Base-by-base conservation (phyloP, 2,113 vertebrate species). In the Amazona guildingii region DNA sequence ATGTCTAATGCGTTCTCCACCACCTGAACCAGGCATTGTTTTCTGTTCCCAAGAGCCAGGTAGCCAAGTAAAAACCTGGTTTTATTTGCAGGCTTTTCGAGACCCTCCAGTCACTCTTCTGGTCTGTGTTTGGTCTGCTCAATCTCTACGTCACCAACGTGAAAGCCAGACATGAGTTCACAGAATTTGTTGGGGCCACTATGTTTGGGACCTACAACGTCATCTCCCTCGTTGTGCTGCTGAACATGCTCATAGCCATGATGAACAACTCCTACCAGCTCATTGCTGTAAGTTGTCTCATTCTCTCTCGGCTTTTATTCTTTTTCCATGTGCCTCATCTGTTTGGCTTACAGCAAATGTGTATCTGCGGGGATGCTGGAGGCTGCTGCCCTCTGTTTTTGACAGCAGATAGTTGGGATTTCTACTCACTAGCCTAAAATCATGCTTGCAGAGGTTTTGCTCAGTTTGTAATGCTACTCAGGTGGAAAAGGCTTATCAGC, bases 221-320 rank as follows among this genome's bases (percentile, higher is more conserved):
- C 91, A 99, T 99, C 98, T 99, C 99, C 16, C 97, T 99, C 75
- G 99, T 99, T 67, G 99, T 99, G 66, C 98, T 99, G 89, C 98
- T 99, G 94, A 99, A 99, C 98, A 99, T 99, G 99, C 98, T 99
- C 78, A 99, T 99, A 68, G 99, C 99, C 96, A 99, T 99, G 99
- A 99, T 99, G 99, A 99, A 99, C 98, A 99, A 99, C 97, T 99
- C 99, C 75, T 99, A 99, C 97, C 99, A 99, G 94, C 99, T 99
- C 86, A 99, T 99, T 68, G 99, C 99, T 1, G 99, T 99, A 97
- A 99, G 98, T 98, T 67, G 18, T 31, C 73, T 33, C 52, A 28
- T 78, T 51, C 46, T 69, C 21, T 57, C 62, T 23, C 7, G 25
- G 21, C 43, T 64, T 66, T 54, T 23, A 0, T 78, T 77, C 72